Percentiles rank a stretch among this genome's conserved stretches.
Conservation (phyloP, 2,797 vertebrate genomes). For the Gadopsis marmoratus region DNA sequence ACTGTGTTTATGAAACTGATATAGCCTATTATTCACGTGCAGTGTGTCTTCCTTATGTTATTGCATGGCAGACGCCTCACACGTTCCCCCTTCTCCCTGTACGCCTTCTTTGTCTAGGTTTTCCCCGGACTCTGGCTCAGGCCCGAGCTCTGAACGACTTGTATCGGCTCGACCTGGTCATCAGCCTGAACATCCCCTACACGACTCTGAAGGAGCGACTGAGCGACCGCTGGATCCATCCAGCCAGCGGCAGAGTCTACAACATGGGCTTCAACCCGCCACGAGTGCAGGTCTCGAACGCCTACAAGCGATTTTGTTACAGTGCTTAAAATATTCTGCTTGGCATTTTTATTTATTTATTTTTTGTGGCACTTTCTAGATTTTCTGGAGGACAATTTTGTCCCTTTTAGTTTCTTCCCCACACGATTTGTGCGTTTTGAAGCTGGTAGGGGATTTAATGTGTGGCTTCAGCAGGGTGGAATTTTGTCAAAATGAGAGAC, state of each 20-base stretch:
- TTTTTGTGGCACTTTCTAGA: neutral
- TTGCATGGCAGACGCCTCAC: neutral
- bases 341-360: neutral
- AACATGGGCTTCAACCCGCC: conserved; percentile 97
- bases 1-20: neutral
- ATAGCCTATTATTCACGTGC: neutral
- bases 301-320: neutral
- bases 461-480: conserved; percentile 12
- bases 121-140: conserved; percentile 91
- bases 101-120: conserved; percentile 82
- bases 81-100: neutral
- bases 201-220: conserved; percentile 93
- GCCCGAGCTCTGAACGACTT: conserved; percentile 89
- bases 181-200: conserved; percentile 94
- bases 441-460: conserved; percentile 19
- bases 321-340: neutral
- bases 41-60: neutral
- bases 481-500: neutral
- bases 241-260: conserved; percentile 92
- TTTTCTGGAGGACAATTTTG: neutral
- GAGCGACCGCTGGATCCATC: conserved; percentile 93
- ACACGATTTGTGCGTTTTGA: neutral
- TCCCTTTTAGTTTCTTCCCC: neutral
- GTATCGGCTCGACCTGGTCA: conserved; percentile 91
- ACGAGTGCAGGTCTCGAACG: conserved; percentile 80